Conservation (phyloP, 2,113 vertebrate genomes). For the Regulus satrapa region DNA sequence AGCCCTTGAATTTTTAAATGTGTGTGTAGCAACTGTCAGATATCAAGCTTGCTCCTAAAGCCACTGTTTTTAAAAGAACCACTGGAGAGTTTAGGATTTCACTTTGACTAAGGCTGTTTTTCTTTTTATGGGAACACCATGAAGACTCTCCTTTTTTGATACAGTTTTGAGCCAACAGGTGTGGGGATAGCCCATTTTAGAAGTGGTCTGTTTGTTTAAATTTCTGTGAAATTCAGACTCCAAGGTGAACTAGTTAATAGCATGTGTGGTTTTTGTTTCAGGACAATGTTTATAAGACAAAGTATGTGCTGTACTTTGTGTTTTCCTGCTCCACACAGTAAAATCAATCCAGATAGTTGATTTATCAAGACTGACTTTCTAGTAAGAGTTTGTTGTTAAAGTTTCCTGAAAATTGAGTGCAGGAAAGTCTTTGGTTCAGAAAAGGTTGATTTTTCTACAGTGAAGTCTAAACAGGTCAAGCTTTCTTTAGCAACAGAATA, state of each 20-base stretch:
- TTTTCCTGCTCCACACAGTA: neutral
- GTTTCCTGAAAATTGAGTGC: neutral
- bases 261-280: neutral
- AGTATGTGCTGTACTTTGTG: neutral
- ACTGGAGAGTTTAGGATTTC: constrained; percentile 37
- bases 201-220: neutral
- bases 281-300: neutral
- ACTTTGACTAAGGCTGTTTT: constrained; percentile 22
- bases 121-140: neutral
- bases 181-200: neutral
- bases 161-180: neutral
- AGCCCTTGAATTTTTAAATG: neutral
- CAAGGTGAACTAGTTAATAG: neutral
- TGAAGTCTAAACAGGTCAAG: neutral
- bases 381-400: neutral
- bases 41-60: constrained; percentile 30
- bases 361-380: neutral
- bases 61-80: constrained; percentile 14
- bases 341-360: neutral
- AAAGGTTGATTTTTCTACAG: neutral
- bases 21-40: neutral
- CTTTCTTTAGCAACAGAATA: neutral
- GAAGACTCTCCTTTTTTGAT: neutral
- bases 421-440: neutral
- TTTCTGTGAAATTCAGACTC: neutral